Percentiles rank a stretch among this genome's conserved stretches.
These are phyloP conservation scores for Rhopalosiphum nymphaeae DNA, from an alignment of 2,888 invertebrate genomes.

Conservation along the genomic window DNA sequence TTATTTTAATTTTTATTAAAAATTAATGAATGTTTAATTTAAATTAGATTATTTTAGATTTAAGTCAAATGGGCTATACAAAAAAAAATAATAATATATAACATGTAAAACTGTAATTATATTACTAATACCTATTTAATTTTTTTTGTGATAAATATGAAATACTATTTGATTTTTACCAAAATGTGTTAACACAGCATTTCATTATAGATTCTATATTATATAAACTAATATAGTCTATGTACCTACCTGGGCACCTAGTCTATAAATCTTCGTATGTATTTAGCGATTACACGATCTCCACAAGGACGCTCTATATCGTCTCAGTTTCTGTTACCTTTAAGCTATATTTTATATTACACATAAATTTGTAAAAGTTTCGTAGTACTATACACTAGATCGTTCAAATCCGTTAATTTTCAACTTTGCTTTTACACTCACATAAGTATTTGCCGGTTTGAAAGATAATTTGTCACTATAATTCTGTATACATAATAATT, in stretches of 20 bases:
- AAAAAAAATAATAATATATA: background rate
- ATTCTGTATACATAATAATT: background rate
- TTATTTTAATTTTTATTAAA: background rate
- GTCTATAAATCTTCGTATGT: background rate
- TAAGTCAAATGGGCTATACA: background rate
- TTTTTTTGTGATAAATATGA: no score
- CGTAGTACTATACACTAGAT: background rate
- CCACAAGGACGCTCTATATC: background rate
- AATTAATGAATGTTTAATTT: background rate
- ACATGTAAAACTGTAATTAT: no score
- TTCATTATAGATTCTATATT: background rate
- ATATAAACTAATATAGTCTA: background rate
- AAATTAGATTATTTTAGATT: background rate
- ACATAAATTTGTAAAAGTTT: background rate
- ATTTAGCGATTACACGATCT: background rate
- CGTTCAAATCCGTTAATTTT: background rate
- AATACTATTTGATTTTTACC: background rate
- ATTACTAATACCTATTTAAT: background rate
- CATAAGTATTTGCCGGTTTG: background rate
- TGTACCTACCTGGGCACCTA: no score
- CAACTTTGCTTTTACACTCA: background rate
- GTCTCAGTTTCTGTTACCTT: background rate
- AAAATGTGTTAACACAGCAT: background rate
- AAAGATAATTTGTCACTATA: background rate
- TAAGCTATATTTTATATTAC: background rate